Percentiles rank a stretch among this genome's conserved stretches.
Conservation (phyloP, 2,888 invertebrate genomes). For the Drosophila lacicola region DNA sequence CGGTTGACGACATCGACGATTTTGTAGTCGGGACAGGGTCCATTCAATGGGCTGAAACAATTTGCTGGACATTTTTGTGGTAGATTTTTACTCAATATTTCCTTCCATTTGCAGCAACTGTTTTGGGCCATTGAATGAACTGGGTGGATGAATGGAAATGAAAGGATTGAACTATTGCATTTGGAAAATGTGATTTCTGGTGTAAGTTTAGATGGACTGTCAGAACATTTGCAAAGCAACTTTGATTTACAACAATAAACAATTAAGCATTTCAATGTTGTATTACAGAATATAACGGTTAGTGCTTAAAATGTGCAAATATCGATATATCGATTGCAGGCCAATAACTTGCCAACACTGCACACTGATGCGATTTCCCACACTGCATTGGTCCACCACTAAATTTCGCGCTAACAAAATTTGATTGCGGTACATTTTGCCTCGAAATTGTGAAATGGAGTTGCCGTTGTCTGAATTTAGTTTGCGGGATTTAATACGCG, state of each 20-base stretch:
- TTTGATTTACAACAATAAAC: background rate
- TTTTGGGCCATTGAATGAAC: slow-evolving; percentile 32
- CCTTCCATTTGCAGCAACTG: slow-evolving; percentile 52
- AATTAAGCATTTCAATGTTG: background rate
- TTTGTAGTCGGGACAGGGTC: slow-evolving; percentile 47
- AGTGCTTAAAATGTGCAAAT: background rate
- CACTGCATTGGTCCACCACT: slow-evolving; percentile 12
- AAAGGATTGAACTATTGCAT: slow-evolving; percentile 23
- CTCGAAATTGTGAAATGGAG: slow-evolving; percentile 29
- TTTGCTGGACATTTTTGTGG: slow-evolving; percentile 5
- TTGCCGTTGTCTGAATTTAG: slow-evolving; percentile 38
- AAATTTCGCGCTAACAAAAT: slow-evolving; percentile 11
- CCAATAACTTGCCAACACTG: slow-evolving; percentile 5
- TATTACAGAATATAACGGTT: background rate
- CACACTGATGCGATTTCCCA: background rate
- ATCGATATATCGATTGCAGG: slow-evolving; percentile 30
- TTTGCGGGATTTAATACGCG: slow-evolving; percentile 38
- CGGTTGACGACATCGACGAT: background rate
- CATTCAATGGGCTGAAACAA: slow-evolving; percentile 48
- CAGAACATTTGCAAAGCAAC: background rate
- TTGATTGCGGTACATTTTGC: slow-evolving; percentile 5
- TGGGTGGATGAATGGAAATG: background rate
- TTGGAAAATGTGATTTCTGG: slow-evolving; percentile 18
- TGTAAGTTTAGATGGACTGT: background rate
- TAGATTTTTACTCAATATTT: slow-evolving; percentile 1